Evolutionary conservation across 2,113 vertebrate genomes (phyloP), one percentile per base, ranked within the genome.

Genomic region (Campylomormyrus numenius): DNA sequence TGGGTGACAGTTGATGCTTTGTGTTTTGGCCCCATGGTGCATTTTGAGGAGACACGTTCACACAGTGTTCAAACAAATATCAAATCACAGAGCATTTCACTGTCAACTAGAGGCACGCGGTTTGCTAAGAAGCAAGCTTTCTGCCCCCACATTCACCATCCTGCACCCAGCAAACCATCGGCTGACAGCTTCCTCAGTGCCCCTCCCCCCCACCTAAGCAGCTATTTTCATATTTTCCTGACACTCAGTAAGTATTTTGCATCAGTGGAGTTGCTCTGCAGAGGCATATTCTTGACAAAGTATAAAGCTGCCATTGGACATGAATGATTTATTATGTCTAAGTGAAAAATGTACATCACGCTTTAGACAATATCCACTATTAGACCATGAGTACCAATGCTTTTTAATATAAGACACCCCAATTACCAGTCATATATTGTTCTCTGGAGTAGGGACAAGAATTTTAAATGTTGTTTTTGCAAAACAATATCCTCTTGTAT

Each of bases 61-160:
- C 80, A 62, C 50, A 46, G 89, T 85, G 89, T 89, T 89, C 89
- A 89, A 89, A 89, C 89, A 89, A 85, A 85, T 62, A 89, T 89
- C 89, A 89, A 89, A 89, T 89, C 89, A 85, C 89, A 89, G 31
- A 31, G 89, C 89, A 62, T 80, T 58, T 89, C 89, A 85, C 89
- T 89, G 89, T 89, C 89, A 89, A 89, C 89, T 35, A 53, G 49
- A 85, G 50, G 89, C 15, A 21, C 42, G 15, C 39, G 3, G 80
- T 89, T 89, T 85, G 74, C 89, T 85, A 89, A 85, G 89, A 89
- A 84, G n/a, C 50, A 46, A 21, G 48, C 35, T 56, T 52, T 56
- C n/a, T 39, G 74, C 50, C 80, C 56, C 35, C 80, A 56, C 50
- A 62, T 62, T 66, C 56, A 6, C 89, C 89, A 84, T 85, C 80